These are phyloP conservation scores for Anolis sagrei DNA, from an alignment of 2,113 vertebrate genomes.

Conservation along the genomic window DNA sequence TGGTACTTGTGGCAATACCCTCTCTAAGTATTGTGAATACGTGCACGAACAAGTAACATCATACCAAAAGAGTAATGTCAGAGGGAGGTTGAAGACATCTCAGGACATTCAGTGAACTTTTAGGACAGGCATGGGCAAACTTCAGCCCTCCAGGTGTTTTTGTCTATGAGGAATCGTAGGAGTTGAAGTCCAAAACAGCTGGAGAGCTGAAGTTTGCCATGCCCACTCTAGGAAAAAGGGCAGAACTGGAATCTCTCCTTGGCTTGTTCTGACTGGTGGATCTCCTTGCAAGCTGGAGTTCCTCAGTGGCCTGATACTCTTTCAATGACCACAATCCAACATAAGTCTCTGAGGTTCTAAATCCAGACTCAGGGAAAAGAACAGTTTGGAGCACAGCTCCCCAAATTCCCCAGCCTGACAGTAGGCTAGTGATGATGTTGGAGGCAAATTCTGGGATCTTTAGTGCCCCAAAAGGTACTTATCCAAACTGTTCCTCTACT, in stretches of 20 bases:
- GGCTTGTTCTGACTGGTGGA: constrained; percentile 5
- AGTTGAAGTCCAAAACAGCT: too few species aligned
- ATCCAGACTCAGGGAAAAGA: too few species aligned
- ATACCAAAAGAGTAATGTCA: constrained; percentile 50
- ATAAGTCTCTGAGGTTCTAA: too few species aligned
- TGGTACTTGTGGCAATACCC: constrained; percentile 71
- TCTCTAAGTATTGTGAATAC: constrained; percentile 46
- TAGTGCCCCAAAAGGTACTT: too few species aligned
- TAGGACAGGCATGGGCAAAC: too few species aligned
- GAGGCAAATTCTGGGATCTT: background rate
- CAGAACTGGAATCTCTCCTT: background rate
- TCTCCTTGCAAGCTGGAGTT: background rate
- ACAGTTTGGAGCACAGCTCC: background rate
- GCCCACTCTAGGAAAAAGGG: background rate
- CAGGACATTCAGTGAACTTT: constrained; percentile 34
- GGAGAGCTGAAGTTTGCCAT: too few species aligned
- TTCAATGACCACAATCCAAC: background rate
- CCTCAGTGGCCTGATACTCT: constrained; percentile 7
- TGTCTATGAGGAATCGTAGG: too few species aligned
- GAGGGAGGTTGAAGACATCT: constrained; percentile 16
- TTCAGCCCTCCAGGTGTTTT: too few species aligned
- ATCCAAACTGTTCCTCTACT: background rate
- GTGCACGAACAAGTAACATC: constrained; percentile 58
- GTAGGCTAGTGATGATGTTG: background rate
- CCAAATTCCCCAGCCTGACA: background rate